Conservation (phyloP, 30 jellyfish, hydroid and myxozoan genomes). For the Aurelia aurita complex sp. Pacific region DNA sequence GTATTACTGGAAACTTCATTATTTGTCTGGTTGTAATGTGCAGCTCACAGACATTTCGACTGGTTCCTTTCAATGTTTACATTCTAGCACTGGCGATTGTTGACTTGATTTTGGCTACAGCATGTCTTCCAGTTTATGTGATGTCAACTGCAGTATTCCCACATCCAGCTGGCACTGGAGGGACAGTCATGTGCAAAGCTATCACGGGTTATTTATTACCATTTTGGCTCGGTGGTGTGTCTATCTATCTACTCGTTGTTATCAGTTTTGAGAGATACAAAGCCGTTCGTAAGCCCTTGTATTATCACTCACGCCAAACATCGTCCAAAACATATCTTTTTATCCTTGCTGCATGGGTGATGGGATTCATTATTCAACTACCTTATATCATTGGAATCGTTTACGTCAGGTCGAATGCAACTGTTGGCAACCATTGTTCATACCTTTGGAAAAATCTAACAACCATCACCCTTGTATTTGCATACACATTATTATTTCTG, state of each 20-base stretch:
- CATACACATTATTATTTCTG: conserved; percentile 21
- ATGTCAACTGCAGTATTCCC: conserved; percentile 44
- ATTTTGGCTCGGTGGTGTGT: conserved; percentile 63
- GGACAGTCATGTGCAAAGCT: conserved; percentile 31
- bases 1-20: conserved; percentile 49
- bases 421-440: conserved; percentile 40
- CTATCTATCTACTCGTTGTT: conserved; percentile 55
- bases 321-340: background rate
- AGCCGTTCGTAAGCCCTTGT: conserved; percentile 56
- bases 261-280: conserved; percentile 65
- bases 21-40: conserved; percentile 50
- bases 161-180: conserved; percentile 36
- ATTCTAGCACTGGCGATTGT: conserved; percentile 52
- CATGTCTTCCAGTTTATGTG: conserved; percentile 55
- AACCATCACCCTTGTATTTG: conserved; percentile 13
- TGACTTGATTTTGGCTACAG: conserved; percentile 39
- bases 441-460: conserved; percentile 22
- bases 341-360: conserved; percentile 19
- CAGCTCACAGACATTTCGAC: conserved; percentile 20
- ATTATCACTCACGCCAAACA: background rate
- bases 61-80: conserved; percentile 62
- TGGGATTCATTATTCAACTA: conserved; percentile 31
- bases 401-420: conserved; percentile 11
- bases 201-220: conserved; percentile 72
- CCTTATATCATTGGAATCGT: conserved; percentile 65